Evolutionary conservation across 2,888 invertebrate genomes (phyloP), one percentile per base, ranked within the genome.

Genomic region (Ectobius pallidus): DNA sequence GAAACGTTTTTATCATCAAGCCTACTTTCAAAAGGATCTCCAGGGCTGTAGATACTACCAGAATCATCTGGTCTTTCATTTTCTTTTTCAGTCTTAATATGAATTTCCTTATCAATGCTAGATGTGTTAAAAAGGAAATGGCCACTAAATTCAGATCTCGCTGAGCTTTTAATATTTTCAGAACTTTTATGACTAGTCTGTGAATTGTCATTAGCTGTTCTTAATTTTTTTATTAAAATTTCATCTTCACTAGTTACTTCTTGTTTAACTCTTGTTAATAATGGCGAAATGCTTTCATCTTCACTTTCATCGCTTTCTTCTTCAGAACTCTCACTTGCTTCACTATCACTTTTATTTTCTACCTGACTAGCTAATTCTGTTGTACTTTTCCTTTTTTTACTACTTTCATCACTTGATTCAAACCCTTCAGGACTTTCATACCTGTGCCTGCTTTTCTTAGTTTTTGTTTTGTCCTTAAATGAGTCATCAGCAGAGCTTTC

Each of bases 1-100:
- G 22, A 55, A 39, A 20, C 14, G 16, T 18, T 55, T 20, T 55
- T 69, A 14, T 27, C 27, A 58, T 16, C 32, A 14, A 58, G 16
- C 4, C 4, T n/a, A 32, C 30, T n/a, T 1, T 58, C 58, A 30
- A 58, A 58, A 58, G 58, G 30, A 63, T 32, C 65, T 20, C 69
- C 72, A 14, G 74, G 74, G 58, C 74, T 74, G 18, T 74, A 72
- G 7, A 74, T 46, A 30, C 61, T 71, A 63, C 44, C 71, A 30
- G 71, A 39, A 22, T 69, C 69, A 20, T 42, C 16, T 65, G 42
- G 11, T 42, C 22, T 39, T 11, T 52, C n/a, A 52, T 2, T 52
- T 18, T 52, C 22, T 52, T 52, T n/a, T 20, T 20, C 52, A 52
- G 9, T 18, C n/a, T 52, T 34, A 34, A 34, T 11, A 7, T 6